Evolutionary conservation across 2,797 vertebrate species (phyloP), one percentile per base, ranked within the genome.

Genomic region (Anniella stebbinsi): DNA sequence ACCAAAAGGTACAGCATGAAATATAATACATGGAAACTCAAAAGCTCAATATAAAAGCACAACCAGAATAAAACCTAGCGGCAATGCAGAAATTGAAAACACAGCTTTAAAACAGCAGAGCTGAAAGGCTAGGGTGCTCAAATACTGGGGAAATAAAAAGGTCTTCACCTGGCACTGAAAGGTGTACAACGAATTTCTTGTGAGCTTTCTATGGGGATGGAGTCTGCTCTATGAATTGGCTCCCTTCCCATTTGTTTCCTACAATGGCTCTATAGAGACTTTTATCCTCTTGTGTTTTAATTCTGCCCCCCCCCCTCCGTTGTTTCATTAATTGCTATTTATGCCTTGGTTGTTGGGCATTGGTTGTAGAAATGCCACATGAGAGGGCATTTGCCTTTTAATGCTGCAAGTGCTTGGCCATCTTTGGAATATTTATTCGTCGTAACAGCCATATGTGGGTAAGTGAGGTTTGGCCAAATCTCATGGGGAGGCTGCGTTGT

Each of bases 241-340:
- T 57, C 51, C 23, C 30, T 84, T 91, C 70, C 54, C 33, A 28
- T 86, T 95, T 92, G 85, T 88, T 86, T 86, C 84, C 36, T 63
- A 80, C 89, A 78, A 91, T 77, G 91, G 82, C 72, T 96, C 91
- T 95, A 90, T 66, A 89, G 91, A 95, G 73, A 84, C 83, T 93
- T 94, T 93, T 91, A 91, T 92, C 88, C 87, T 94, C 91, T 96
- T 84, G 91, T 91, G 93, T 92, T 96, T 95, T 94, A 96, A 96
- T 96, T 96, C 94, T n/a, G n/a, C n/a, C n/a, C n/a, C n/a, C n/a
- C n/a, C n/a, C n/a, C n/a, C n/a, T n/a, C 93, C 93, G 91, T 94
- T 91, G 87, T 92, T 96, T 96, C 94, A 95, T 96, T 96, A 96
- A 96, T 95, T 96, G 93, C 93, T 96, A 95, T 96, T 96, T 96